A percentile compares a stretch with the other conserved stretches of the same genome.
phyloP scores from a whole-genome alignment of 2,797 vertebrate genomes.

The Arnoldichthys spilopterus region DNA sequence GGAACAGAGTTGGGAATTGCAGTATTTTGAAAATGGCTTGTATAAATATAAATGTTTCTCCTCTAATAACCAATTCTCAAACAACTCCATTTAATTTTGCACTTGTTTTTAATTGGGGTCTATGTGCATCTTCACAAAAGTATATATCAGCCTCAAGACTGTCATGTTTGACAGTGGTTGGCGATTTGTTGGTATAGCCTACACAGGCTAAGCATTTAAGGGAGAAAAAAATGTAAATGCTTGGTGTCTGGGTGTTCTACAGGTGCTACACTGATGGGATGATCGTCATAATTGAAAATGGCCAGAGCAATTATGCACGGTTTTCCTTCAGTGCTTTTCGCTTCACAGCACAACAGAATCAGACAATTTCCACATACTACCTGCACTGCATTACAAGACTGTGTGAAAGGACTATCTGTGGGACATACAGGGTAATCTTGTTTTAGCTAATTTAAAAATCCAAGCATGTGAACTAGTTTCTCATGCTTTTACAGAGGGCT shows the following conservation, averaged over 20 bases:
- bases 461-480: too few relatives aligned
- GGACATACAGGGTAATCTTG: slow-evolving; percentile 65
- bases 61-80: too few relatives aligned
- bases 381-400: slow-evolving; percentile 77
- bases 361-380: slow-evolving; percentile 74
- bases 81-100: too few relatives aligned
- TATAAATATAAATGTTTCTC: too few relatives aligned
- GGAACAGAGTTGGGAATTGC: too few relatives aligned
- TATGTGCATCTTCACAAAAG: too few relatives aligned
- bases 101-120: too few relatives aligned
- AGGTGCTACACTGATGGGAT: slow-evolving; percentile 71
- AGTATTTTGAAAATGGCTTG: too few relatives aligned
- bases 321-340: slow-evolving; percentile 79
- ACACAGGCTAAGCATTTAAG: not conserved
- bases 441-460: not conserved
- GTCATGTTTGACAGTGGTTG: too few relatives aligned
- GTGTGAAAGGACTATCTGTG: slow-evolving; percentile 72
- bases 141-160: too few relatives aligned
- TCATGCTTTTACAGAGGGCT: not conserved
- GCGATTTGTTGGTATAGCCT: not conserved
- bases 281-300: slow-evolving; percentile 74
- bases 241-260: slow-evolving; percentile 37
- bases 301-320: slow-evolving; percentile 69
- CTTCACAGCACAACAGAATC: slow-evolving; percentile 79
- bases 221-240: not conserved